Evolutionary conservation across 1,140 invertebrate genomes (phyloP), one percentile per base, ranked within the genome.

Genomic region (Heliconius congener): DNA sequence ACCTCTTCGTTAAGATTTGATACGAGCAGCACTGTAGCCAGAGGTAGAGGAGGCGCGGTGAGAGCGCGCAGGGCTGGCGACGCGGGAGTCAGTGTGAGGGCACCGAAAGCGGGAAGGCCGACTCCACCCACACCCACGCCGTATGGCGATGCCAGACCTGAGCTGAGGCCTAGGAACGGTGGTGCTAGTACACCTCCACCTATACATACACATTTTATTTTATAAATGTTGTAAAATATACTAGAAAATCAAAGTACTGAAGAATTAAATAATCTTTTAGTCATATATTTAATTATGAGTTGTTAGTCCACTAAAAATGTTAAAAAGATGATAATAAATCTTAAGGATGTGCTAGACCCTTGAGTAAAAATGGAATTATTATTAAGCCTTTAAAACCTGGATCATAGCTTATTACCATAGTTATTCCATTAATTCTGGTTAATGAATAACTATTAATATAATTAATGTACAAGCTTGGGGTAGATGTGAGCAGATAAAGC

Each of bases 1-100:
- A 98, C 98, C 97, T 98, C 98, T 95, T 98, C 98, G 94, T 98
- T 98, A 79, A 98, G 96, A 94, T 98, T 98, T 93, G 97, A 98
- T 86, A 98, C 97, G 57, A 98, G 96, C 57, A 98, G 95, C 3
- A 98, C 98, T 77, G 97, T 98, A 42, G 97, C 97, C 1, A 96
- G 95, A 73, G 95, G 95, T 60, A 96, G 86, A 11, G 96, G 96
- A 19, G 96, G 95, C 6, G 96, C 95, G 27, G 96, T 93, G 71
- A 97, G 94, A n/a, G 96, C 96, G 73, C 96, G 95, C 71, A 96
- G 93, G 34, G 96, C 96, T 5, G 96, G 96, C 11, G 97, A 95
- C 34, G 96, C 96, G 39, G 96, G 96, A 2, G 96, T 96, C 72
- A 97, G 92, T 52, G 96, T 96, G 78, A 97, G 97, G 16, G 97